Conservation (phyloP, 2,113 vertebrate genomes). For the human region GRCh38 chr17:46452501-46453000, state of each 20-base stretch:
- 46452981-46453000: slow-evolving; percentile 12
- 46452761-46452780: background rate
- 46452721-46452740: background rate
- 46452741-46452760: background rate
- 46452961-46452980: background rate
- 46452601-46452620: background rate
- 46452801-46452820: background rate
- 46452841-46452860: background rate
- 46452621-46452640: background rate
- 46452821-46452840: background rate
- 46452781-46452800: background rate
- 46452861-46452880: background rate
- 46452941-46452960: slow-evolving; percentile 16
- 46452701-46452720: background rate
- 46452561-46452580: background rate
- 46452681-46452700: background rate
- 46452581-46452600: background rate
- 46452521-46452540: slow-evolving; percentile 1
- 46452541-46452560: background rate
- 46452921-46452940: background rate
- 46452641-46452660: background rate
- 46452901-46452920: background rate
- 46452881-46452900: background rate
- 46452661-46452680: slow-evolving; percentile 31
- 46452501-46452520: slow-evolving; percentile 3